A percentile compares a stretch with the other conserved stretches of the same genome.
These are phyloP conservation scores for Rhombomys opimus DNA, from an alignment of 2,113 vertebrate genomes.

Conservation along the genomic window DNA sequence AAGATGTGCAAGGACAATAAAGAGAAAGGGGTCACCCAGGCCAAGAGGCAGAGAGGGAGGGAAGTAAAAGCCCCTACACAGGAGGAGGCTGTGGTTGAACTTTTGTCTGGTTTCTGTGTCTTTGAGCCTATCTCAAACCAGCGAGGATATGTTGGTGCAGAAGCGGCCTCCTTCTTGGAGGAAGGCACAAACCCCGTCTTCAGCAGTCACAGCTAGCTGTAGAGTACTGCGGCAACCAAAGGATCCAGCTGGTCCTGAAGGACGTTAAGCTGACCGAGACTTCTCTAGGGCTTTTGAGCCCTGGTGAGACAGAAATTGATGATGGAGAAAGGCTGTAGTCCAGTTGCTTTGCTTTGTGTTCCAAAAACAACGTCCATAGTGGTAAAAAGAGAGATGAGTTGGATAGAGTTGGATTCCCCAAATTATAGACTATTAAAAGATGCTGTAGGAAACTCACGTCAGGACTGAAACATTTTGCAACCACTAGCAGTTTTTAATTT, in stretches of 20 bases:
- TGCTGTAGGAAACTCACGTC: slow-evolving; percentile 37
- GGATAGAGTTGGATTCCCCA: background rate
- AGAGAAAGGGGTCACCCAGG: background rate
- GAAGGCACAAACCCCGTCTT: background rate
- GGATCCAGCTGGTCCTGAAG: background rate
- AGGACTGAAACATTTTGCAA: slow-evolving; percentile 50
- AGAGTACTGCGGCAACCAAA: background rate
- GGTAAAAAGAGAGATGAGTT: background rate
- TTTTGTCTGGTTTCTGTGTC: background rate
- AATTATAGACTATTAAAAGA: slow-evolving; percentile 37
- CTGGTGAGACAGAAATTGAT: background rate
- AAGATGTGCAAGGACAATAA: background rate
- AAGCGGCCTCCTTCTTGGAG: background rate
- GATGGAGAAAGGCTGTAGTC: background rate
- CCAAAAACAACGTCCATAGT: background rate
- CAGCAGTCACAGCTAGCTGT: background rate
- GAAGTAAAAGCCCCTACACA: background rate
- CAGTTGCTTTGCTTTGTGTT: background rate
- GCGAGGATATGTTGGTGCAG: background rate
- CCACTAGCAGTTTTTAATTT: background rate
- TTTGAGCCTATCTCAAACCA: background rate
- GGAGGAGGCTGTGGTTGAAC: background rate
- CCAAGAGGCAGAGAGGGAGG: background rate
- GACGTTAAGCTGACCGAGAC: background rate
- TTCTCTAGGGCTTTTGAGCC: background rate